These are phyloP conservation scores for Mustela nigripes DNA, from an alignment of 2,113 vertebrate genomes.

Conservation along the genomic window DNA sequence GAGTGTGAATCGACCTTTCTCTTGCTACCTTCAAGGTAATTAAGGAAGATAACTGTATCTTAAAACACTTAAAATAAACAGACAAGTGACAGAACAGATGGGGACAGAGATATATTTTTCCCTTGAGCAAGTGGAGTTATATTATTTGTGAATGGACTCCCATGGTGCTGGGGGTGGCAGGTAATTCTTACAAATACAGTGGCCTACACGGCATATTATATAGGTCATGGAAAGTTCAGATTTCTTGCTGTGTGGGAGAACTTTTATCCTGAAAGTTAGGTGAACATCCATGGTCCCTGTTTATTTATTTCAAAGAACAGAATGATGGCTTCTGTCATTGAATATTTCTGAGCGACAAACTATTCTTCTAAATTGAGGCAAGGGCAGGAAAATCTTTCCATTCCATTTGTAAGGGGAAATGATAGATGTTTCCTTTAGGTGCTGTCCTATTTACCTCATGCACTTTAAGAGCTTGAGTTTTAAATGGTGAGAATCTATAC, in stretches of 20 bases:
- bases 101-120: not conserved
- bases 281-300: not conserved
- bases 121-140: not conserved
- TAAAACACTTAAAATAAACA: not conserved
- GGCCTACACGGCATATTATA: not conserved
- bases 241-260: not conserved
- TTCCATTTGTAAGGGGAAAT: not conserved
- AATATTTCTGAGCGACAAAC: slow-evolving; percentile 16
- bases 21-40: slow-evolving; percentile 41
- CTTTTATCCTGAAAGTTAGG: not conserved
- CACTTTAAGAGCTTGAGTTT: not conserved
- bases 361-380: not conserved
- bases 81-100: slow-evolving; percentile 20
- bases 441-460: not conserved
- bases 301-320: slow-evolving; percentile 44
- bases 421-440: not conserved
- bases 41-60: slow-evolving; percentile 55
- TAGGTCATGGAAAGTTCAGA: not conserved
- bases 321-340: not conserved
- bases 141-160: not conserved
- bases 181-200: not conserved
- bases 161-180: not conserved
- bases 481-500: not conserved
- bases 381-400: not conserved
- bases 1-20: slow-evolving; percentile 47